Percentiles rank a stretch among this genome's conserved stretches.
These are phyloP conservation scores for Gila orcuttii DNA, from an alignment of 2,113 vertebrate species.

Conservation along the genomic window DNA sequence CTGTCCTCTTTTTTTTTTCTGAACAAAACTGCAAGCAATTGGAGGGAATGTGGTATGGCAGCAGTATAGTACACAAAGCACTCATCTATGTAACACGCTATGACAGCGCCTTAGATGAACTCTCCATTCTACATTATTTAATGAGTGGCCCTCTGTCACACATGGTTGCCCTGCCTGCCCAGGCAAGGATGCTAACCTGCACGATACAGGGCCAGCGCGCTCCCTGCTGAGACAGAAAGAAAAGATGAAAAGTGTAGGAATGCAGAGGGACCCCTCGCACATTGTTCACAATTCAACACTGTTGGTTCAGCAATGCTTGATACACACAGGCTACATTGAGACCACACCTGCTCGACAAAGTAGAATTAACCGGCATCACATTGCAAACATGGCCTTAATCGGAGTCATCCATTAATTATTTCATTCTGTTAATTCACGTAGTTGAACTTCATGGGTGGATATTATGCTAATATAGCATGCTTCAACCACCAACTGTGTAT, in stretches of 20 bases:
- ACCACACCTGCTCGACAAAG: too few species aligned
- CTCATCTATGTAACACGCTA: constrained; percentile 48
- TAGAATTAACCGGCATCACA: neutral
- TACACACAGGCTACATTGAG: neutral
- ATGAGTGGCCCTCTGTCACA: constrained; percentile 42
- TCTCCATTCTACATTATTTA: constrained; percentile 59
- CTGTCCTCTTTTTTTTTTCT: constrained; percentile 38
- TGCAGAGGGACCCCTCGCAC: constrained; percentile 3
- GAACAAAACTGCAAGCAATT: constrained; percentile 56
- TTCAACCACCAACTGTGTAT: too few species aligned
- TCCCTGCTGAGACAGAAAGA: neutral
- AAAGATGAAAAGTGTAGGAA: neutral
- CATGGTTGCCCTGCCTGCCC: constrained; percentile 25
- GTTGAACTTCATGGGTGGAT: too few species aligned
- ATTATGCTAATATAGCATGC: too few species aligned
- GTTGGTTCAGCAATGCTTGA: neutral
- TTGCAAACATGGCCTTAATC: neutral
- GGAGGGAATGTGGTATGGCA: constrained; percentile 37
- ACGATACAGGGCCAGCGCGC: neutral
- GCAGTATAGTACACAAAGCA: constrained; percentile 47
- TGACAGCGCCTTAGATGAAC: constrained; percentile 57
- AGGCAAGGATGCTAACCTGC: constrained; percentile 1
- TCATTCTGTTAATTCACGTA: neutral
- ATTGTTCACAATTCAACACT: neutral
- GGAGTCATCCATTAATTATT: neutral